Percentiles rank a stretch among this genome's conserved stretches.
These are phyloP conservation scores for Hippocampus mohnikei DNA, from an alignment of 2,113 vertebrate genomes.

Conservation along the genomic window DNA sequence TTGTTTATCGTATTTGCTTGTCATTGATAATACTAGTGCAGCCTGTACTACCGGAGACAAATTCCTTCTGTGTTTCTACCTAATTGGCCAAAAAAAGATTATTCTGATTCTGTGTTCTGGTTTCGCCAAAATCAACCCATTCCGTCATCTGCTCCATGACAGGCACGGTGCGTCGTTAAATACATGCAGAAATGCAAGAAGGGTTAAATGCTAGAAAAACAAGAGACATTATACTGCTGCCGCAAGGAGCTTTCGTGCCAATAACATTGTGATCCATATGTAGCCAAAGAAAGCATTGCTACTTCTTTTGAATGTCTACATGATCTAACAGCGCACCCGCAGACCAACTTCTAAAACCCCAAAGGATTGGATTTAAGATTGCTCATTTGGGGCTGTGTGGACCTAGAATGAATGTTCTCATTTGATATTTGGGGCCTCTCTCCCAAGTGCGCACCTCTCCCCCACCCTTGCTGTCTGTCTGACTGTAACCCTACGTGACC, in stretches of 20 bases:
- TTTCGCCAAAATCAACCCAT: too few relatives aligned
- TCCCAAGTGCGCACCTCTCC: background rate
- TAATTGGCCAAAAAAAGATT: too few relatives aligned
- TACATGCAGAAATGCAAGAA: constrained; percentile 35
- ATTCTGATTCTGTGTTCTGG: too few relatives aligned
- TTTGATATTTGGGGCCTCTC: constrained; percentile 25
- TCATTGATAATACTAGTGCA: too few relatives aligned
- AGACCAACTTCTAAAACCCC: background rate
- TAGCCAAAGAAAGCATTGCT: background rate
- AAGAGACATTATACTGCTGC: constrained; percentile 14
- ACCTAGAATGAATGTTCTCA: constrained; percentile 9
- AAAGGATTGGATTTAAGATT: background rate
- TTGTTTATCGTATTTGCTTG: too few relatives aligned
- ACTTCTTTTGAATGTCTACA: background rate
- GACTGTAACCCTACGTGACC: constrained; percentile 62
- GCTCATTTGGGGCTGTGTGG: too few relatives aligned
- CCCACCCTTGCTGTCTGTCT: constrained; percentile 40
- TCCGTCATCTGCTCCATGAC: constrained; percentile 1
- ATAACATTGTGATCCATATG: background rate
- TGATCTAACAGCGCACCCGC: background rate
- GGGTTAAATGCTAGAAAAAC: constrained; percentile 29
- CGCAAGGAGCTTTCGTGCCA: background rate
- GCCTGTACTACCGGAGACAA: too few relatives aligned
- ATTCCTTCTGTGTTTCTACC: too few relatives aligned
- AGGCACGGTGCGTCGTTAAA: constrained; percentile 26